A percentile compares a stretch with the other conserved stretches of the same genome.
Conservation (phyloP, 2,888 invertebrate genomes). For the Lapara coniferarum region DNA sequence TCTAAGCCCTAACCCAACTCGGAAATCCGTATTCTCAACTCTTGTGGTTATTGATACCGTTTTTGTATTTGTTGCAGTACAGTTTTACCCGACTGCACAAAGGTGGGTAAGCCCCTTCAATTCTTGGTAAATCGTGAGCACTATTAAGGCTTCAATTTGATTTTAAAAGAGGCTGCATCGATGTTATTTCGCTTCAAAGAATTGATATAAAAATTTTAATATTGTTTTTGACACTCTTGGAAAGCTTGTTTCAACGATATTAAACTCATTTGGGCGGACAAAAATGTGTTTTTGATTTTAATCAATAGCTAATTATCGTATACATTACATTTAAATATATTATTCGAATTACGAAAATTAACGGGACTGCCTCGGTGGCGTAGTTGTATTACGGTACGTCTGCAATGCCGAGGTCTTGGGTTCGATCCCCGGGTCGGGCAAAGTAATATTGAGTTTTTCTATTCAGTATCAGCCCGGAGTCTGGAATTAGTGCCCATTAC, state of each 20-base stretch:
- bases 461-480: too few relatives aligned
- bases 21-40: constrained; percentile 15
- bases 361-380: too few relatives aligned
- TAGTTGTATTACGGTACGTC: too few relatives aligned
- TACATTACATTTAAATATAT: too few relatives aligned
- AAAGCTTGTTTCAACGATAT: background rate
- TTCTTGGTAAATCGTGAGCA: background rate
- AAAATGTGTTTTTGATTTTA: background rate
- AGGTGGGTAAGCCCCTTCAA: background rate
- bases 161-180: background rate
- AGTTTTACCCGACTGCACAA: too few relatives aligned
- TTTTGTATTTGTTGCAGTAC: too few relatives aligned
- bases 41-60: background rate
- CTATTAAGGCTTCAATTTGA: background rate
- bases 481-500: too few relatives aligned
- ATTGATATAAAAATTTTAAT: background rate
- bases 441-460: too few relatives aligned
- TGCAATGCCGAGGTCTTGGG: too few relatives aligned
- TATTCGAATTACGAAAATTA: too few relatives aligned
- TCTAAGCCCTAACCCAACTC: constrained; percentile 9
- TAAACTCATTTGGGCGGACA: background rate
- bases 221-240: background rate
- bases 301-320: background rate
- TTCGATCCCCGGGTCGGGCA: too few relatives aligned
- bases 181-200: background rate